Conservation (phyloP, 2,888 invertebrate species). For the Tipula unca region DNA sequence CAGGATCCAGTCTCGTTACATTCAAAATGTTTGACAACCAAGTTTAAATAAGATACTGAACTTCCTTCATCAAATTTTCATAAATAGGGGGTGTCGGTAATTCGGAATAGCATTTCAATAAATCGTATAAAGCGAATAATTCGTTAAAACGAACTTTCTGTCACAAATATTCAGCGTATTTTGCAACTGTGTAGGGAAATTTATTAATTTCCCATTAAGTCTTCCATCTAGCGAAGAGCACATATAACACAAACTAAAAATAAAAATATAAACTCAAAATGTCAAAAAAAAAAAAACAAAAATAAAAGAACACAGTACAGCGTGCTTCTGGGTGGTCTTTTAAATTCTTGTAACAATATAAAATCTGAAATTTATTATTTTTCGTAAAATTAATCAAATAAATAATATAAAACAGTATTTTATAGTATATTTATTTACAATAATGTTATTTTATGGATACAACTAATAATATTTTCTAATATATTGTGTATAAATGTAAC, state of each 20-base stretch:
- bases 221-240: not conserved
- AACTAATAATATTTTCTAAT: not conserved
- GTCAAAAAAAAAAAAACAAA: not conserved
- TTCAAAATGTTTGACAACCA: no score
- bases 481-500: not conserved
- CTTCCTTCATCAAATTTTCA: no score
- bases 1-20: no score
- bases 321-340: constrained; percentile 17
- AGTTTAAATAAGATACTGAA: no score
- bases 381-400: not conserved
- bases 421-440: not conserved
- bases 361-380: not conserved
- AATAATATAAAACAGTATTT: not conserved
- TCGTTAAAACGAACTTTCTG: no score
- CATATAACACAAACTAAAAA: not conserved
- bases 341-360: not conserved
- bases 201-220: not conserved
- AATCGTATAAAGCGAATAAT: no score
- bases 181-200: not conserved
- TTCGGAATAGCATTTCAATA: no score
- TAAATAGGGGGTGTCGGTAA: no score
- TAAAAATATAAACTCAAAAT: not conserved
- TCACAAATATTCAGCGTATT: no score
- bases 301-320: not conserved
- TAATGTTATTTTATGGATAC: not conserved